These are phyloP conservation scores for Alectoris magna DNA, from an alignment of 2,797 vertebrate genomes.

Conservation along the genomic window DNA sequence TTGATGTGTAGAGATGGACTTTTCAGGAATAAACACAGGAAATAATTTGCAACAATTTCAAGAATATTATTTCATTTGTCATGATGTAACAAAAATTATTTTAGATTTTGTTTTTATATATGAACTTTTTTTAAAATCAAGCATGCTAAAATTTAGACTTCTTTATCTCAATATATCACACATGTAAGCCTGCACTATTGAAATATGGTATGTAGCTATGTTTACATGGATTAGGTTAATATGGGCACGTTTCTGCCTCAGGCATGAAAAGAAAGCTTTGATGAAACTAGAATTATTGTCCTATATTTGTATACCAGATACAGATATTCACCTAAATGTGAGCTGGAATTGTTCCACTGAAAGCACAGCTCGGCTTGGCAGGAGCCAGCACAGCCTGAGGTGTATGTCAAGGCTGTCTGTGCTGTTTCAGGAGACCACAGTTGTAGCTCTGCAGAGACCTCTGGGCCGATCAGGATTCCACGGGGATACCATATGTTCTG, in stretches of 20 bases:
- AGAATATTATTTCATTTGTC: not conserved
- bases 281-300: conserved; percentile 29
- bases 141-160: not conserved
- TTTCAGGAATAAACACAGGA: not conserved
- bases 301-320: not conserved
- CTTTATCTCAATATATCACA: conserved; percentile 9
- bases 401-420: not conserved
- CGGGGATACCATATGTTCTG: not conserved
- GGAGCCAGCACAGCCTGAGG: not conserved
- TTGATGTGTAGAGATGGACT: not conserved
- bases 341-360: not conserved
- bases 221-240: not conserved
- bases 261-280: conserved; percentile 13
- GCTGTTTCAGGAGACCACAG: not conserved
- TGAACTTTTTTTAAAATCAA: not conserved
- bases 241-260: not conserved
- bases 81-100: not conserved
- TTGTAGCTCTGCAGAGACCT: conserved; percentile 2
- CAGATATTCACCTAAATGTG: conserved; percentile 19
- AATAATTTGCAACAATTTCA: not conserved
- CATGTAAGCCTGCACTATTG: not conserved
- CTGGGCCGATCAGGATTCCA: conserved; percentile 27
- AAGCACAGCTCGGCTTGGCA: conserved; percentile 26
- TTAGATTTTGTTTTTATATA: not conserved
- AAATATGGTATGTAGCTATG: not conserved